phyloP scores from a whole-genome alignment of 2,113 vertebrate genomes.

The Erpornis zantholeuca region DNA sequence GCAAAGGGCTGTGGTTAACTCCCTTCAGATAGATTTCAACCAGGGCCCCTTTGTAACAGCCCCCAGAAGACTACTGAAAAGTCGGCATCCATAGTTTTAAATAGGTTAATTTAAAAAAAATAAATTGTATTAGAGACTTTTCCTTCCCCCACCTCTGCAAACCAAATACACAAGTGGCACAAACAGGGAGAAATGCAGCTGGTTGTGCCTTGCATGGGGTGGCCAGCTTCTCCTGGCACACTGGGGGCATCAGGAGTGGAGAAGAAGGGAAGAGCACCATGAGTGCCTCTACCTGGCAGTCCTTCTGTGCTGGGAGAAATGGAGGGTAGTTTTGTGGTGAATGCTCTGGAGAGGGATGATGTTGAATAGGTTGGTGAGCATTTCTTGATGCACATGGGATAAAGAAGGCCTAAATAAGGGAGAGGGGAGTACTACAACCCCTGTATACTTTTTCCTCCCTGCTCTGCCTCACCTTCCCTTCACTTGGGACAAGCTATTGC shows the following conservation, averaged over 20 bases:
- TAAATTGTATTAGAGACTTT: conserved; percentile 48
- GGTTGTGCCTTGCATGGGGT: background rate
- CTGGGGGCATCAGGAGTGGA: accelerated
- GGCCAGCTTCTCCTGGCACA: background rate
- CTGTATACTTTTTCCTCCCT: background rate
- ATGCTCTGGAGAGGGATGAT: background rate
- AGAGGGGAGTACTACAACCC: background rate
- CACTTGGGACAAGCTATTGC: accelerated
- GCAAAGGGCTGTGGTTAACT: conserved; percentile 59
- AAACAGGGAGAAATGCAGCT: background rate
- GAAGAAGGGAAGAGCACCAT: background rate
- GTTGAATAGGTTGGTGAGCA: background rate
- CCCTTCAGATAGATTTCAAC: conserved; percentile 62
- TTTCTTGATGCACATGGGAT: background rate
- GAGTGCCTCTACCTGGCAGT: background rate
- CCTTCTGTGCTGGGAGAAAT: background rate
- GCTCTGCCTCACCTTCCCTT: background rate
- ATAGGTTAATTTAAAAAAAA: conserved; percentile 51
- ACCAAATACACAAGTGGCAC: background rate
- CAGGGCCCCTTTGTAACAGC: conserved; percentile 52
- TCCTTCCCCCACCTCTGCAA: background rate
- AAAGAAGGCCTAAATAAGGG: background rate
- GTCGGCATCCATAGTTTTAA: conserved; percentile 45
- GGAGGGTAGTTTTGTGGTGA: background rate
- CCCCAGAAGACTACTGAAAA: conserved; percentile 62